These are phyloP conservation scores for Odontocolon sp. DNA, from an alignment of 2,888 invertebrate species.

Conservation along the genomic window DNA sequence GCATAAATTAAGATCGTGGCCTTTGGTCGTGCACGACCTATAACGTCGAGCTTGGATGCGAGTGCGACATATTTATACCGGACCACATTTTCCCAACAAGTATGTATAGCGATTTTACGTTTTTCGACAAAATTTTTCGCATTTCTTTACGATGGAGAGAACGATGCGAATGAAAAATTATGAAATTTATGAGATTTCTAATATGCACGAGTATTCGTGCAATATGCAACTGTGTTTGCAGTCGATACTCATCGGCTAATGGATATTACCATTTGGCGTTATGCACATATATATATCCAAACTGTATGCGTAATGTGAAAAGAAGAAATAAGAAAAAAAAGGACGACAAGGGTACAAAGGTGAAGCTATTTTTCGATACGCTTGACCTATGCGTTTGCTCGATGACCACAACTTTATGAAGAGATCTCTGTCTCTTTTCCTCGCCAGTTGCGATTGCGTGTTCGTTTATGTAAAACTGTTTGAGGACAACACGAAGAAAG, in stretches of 20 bases:
- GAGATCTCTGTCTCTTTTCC: slow-evolving; percentile 19
- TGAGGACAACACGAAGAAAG: not conserved
- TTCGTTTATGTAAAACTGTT: not conserved
- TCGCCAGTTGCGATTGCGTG: not conserved
- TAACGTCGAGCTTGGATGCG: slow-evolving; percentile 7
- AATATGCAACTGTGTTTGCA: no score
- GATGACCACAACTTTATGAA: slow-evolving; percentile 1
- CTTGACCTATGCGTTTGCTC: slow-evolving; percentile 32
- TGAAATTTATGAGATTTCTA: no score
- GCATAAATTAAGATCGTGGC: slow-evolving; percentile 71
- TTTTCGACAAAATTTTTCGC: not conserved
- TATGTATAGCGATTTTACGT: no score
- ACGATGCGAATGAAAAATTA: no score
- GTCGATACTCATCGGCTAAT: not conserved
- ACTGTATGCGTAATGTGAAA: slow-evolving; percentile 4
- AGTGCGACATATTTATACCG: not conserved
- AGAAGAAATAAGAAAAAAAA: slow-evolving; percentile 4
- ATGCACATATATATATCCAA: no score
- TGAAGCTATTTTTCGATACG: slow-evolving; percentile 34
- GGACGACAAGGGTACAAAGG: slow-evolving; percentile 27
- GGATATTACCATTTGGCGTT: not conserved
- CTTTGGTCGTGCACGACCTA: slow-evolving; percentile 59
- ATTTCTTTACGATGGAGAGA: no score
- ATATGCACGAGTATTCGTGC: no score
- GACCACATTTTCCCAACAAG: not conserved